Evolutionary conservation across 2,113 vertebrate genomes (phyloP).

Genomic region (Bufo gargarizans): DNA sequence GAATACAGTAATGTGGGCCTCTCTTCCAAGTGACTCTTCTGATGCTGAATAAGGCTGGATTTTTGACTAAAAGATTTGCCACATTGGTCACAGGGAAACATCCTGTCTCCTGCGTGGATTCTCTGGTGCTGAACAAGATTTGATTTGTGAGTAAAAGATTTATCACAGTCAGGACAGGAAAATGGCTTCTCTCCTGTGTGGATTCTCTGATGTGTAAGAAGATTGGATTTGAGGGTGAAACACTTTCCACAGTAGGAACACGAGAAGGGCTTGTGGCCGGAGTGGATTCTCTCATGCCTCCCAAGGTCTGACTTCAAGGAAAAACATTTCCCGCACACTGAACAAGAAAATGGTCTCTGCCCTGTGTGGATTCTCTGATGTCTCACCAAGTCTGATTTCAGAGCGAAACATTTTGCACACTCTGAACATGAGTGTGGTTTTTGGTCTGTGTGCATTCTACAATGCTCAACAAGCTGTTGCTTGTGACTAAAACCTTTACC

Average conservation of each 20-base stretch:
- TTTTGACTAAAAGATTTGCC: constrained; percentile 59
- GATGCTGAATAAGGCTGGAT: not conserved
- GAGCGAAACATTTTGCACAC: constrained; percentile 24
- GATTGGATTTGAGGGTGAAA: constrained; percentile 45
- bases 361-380: constrained; percentile 47
- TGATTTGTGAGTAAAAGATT: constrained; percentile 1
- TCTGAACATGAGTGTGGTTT: not conserved
- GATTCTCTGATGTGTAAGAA: constrained; percentile 5
- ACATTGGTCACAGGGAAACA: constrained; percentile 55
- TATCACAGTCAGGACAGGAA: not conserved
- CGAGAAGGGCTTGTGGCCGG: constrained; percentile 62
- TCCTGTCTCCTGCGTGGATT: constrained; percentile 46
- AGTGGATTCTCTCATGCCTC: constrained; percentile 64
- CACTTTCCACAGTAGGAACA: constrained; percentile 65
- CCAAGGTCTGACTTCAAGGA: constrained; percentile 51
- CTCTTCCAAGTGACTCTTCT: not conserved
- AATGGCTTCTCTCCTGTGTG: not conserved
- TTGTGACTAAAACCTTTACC: not conserved
- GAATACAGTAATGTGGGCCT: not conserved
- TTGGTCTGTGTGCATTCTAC: not conserved
- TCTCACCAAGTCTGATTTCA: not conserved
- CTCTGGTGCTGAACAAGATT: constrained; percentile 38
- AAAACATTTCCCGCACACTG: constrained; percentile 48
- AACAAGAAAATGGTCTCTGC: constrained; percentile 24
- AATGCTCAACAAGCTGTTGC: not conserved